Conservation (phyloP, 2,888 invertebrate species). For the Seira ritae region DNA sequence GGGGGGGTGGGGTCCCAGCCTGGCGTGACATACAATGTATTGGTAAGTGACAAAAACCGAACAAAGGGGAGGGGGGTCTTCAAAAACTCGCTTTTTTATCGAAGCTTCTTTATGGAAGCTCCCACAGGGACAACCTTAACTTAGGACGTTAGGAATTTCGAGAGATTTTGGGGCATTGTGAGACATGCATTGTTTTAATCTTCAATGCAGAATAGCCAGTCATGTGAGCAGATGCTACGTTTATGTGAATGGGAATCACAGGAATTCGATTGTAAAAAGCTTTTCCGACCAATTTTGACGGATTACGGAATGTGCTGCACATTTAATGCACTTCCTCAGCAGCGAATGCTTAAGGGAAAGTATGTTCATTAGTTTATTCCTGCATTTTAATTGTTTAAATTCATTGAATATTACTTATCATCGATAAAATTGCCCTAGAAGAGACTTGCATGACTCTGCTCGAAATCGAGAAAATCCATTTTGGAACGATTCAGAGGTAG, state of each 20-base stretch:
- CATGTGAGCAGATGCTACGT: constrained; percentile 85
- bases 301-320: constrained; percentile 81
- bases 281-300: constrained; percentile 85
- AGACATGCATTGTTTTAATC: not conserved
- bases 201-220: constrained; percentile 35
- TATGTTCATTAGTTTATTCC: not conserved
- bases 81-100: too few relatives aligned
- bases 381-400: not conserved
- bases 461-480: not conserved
- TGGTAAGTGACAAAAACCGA: too few relatives aligned
- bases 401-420: not conserved
- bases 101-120: too few relatives aligned
- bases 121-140: too few relatives aligned
- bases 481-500: constrained; percentile 18
- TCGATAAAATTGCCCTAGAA: not conserved
- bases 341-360: not conserved
- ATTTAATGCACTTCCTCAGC: constrained; percentile 79
- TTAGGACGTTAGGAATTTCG: too few relatives aligned
- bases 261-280: constrained; percentile 80
- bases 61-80: too few relatives aligned
- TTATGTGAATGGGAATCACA: constrained; percentile 83
- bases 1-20: too few relatives aligned
- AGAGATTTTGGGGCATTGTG: too few relatives aligned
- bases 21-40: too few relatives aligned
- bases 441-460: not conserved